Conservation (phyloP, 1,140 invertebrate genomes). For the Plutomurus gul region DNA sequence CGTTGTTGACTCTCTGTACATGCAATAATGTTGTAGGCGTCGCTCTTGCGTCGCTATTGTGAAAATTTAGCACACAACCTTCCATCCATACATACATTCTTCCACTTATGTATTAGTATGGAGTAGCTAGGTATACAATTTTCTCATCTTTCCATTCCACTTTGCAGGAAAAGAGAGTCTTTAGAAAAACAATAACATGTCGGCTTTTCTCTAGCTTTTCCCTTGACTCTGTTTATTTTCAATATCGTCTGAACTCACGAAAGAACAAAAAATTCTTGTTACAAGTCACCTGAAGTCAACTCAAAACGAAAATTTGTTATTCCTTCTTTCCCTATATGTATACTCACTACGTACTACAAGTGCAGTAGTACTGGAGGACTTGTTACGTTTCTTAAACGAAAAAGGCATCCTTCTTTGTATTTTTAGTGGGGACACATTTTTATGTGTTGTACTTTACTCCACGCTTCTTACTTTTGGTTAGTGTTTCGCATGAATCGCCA, state of each 20-base stretch:
- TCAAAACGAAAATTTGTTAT: background rate
- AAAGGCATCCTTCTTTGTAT: too few relatives aligned
- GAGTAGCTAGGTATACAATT: background rate
- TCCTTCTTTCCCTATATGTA: background rate
- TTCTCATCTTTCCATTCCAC: background rate
- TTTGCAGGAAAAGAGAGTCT: background rate
- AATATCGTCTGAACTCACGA: constrained; percentile 10
- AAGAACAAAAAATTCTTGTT: background rate
- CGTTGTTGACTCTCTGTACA: too few relatives aligned
- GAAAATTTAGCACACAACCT: too few relatives aligned
- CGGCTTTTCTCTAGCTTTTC: background rate
- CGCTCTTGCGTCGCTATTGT: too few relatives aligned
- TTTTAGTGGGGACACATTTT: too few relatives aligned
- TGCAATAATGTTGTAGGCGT: too few relatives aligned
- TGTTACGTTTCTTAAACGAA: too few relatives aligned
- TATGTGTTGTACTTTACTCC: too few relatives aligned
- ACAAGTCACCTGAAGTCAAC: constrained; percentile 4
- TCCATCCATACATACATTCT: background rate
- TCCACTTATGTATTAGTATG: background rate
- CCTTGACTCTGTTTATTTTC: constrained; percentile 20
- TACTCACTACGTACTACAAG: too few relatives aligned
- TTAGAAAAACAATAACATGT: constrained; percentile 26
- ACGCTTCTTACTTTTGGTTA: too few relatives aligned
- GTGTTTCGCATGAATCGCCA: too few relatives aligned
- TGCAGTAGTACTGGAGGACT: too few relatives aligned